These are phyloP conservation scores for Aquatica leii DNA, from an alignment of 2,888 invertebrate species.

Conservation along the genomic window DNA sequence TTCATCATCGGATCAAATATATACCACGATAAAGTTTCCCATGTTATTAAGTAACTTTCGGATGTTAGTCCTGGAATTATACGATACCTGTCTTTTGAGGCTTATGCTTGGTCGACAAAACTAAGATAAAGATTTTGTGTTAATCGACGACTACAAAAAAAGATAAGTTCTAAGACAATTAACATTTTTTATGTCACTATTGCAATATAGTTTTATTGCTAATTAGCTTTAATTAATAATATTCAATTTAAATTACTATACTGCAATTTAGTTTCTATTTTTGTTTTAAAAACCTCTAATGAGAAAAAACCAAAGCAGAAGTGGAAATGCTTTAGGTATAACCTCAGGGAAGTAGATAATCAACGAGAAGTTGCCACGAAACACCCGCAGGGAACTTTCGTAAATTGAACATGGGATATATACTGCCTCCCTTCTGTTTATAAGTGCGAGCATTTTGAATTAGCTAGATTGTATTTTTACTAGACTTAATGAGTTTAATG, in stretches of 20 bases:
- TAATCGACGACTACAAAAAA: constrained; percentile 19
- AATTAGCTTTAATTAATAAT: background rate
- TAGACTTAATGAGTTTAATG: background rate
- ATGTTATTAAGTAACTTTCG: constrained; percentile 29
- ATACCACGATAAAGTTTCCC: constrained; percentile 24
- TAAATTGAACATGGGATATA: constrained; percentile 48
- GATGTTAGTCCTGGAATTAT: constrained; percentile 18
- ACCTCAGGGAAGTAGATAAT: constrained; percentile 43
- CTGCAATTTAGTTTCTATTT: constrained; percentile 3
- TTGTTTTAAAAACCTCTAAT: constrained; percentile 2
- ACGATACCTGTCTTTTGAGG: constrained; percentile 22
- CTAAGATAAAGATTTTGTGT: constrained; percentile 19
- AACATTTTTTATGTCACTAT: background rate
- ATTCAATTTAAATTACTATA: background rate
- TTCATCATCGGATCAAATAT: constrained; percentile 40
- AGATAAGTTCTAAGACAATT: too few relatives aligned
- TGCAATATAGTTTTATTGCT: background rate
- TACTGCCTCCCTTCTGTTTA: constrained; percentile 34
- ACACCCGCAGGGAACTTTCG: constrained; percentile 43
- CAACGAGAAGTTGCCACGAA: constrained; percentile 44
- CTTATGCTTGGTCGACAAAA: constrained; percentile 29
- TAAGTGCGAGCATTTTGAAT: constrained; percentile 21
- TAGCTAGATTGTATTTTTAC: constrained; percentile 10
- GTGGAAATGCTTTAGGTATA: constrained; percentile 34
- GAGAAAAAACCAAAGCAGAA: constrained; percentile 24